These are phyloP conservation scores for Parazoanthus swiftii DNA, from an alignment of 92 coral and sea anemone genomes.

Conservation along the genomic window DNA sequence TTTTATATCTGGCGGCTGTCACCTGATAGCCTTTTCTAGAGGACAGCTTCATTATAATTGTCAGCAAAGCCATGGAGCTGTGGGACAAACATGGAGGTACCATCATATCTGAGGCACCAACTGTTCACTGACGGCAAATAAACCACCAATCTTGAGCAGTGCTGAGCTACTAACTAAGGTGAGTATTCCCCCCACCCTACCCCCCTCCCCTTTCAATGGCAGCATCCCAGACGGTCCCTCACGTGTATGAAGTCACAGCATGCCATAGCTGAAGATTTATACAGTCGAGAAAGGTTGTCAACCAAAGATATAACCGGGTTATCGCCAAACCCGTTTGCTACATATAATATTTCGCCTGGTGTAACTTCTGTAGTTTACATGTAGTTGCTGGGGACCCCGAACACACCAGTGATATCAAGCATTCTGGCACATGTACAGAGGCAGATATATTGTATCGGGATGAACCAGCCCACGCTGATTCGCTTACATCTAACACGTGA, in stretches of 20 bases:
- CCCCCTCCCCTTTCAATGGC: neutral
- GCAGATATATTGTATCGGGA: no score
- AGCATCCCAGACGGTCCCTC: neutral
- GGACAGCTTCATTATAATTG: conserved; percentile 74
- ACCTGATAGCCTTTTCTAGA: conserved; percentile 67
- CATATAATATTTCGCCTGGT: no score
- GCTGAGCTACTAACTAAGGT: neutral
- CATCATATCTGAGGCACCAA: conserved; percentile 66
- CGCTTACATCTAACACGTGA: neutral
- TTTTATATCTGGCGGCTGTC: neutral
- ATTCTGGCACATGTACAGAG: neutral
- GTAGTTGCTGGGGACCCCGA: neutral
- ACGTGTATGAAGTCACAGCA: no score
- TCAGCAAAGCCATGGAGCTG: conserved; percentile 90
- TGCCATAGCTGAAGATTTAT: no score
- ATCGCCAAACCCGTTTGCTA: no score
- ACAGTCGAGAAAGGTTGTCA: no score
- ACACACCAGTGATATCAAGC: neutral
- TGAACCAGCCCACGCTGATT: neutral
- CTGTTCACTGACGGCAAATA: conserved; percentile 51
- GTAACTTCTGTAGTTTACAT: no score
- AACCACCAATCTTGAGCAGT: neutral
- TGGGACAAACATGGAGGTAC: conserved; percentile 89
- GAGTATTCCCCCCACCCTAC: neutral
- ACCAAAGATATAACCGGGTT: no score